Evolutionary conservation across 2,888 invertebrate genomes (phyloP).

Genomic region (Chloroclystis v-ata): DNA sequence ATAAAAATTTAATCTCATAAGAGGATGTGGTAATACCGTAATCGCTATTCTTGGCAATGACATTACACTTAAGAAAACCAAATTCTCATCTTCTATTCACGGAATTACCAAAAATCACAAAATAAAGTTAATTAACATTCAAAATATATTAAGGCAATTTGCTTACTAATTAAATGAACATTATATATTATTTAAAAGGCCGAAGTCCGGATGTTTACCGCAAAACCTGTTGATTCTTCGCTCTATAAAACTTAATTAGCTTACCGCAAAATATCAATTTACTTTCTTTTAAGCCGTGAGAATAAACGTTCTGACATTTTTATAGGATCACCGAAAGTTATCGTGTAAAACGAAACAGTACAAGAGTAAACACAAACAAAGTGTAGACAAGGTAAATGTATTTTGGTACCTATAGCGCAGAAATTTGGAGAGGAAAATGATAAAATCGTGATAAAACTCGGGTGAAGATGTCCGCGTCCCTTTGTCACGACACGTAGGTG

Average conservation of each 20-base stretch:
- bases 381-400: conserved; percentile 1
- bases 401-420: conserved; percentile 6
- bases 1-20: not conserved
- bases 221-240: conserved; percentile 4
- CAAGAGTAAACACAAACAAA: not conserved
- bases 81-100: conserved; percentile 9
- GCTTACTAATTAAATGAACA: conserved; percentile 8
- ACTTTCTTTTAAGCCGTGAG: conserved; percentile 11
- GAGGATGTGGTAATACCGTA: conserved; percentile 6
- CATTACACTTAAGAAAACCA: not conserved
- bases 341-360: not conserved
- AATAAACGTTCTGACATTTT: not conserved
- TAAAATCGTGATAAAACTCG: conserved; percentile 31
- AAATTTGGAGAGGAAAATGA: conserved; percentile 27
- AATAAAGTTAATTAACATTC: conserved; percentile 14
- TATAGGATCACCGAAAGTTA: too few relatives aligned
- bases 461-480: conserved; percentile 22
- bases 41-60: conserved; percentile 8
- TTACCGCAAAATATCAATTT: conserved; percentile 3
- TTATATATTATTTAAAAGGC: conserved; percentile 5
- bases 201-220: conserved; percentile 15
- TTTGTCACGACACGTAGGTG: conserved; percentile 31
- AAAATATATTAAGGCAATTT: conserved; percentile 8
- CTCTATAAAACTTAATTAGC: conserved; percentile 3
- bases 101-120: conserved; percentile 15